Evolutionary conservation across 1,140 invertebrate genomes (phyloP), one percentile per base, ranked within the genome.

Genomic region (Drosophila nikananu): DNA sequence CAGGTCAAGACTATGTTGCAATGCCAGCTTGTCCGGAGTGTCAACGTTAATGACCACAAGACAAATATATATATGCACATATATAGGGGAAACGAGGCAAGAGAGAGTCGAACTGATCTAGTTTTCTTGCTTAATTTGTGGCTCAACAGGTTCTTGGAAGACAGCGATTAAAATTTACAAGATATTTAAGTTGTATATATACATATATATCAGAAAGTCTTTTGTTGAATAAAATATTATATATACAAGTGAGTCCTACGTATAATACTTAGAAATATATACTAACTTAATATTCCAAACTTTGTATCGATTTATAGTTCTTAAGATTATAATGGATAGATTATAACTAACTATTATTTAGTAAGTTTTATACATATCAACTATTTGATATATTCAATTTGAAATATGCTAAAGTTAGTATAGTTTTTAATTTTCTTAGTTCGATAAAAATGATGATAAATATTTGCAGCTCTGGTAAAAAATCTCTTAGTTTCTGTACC

Each of bases 21-120:
- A 73, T 60, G 37, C 32, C 23, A 27, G 39, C 25, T 19, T 60
- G 30, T 23, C 23, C 32, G 19, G 41, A 59, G 76, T 79, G 77
- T 79, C 75, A 78, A 44, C 74, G 57, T 42, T 79, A 79, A 79
- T 79, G 77, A 62, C 76, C 77, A 65, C 55, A 37, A 72, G 30
- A 77, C 60, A 58, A 44, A 64, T 25, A 75, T 51, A 75, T 51
- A 49, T 10, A 51, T n/a, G 5, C n/a, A 15, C 12, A 3, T 48
- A 23, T 48, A 15, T 48, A 8, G 6, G 39, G 55, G 10, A 32
- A 44, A 10, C 12, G 21, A 19, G 19, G 27, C 19, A 10, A 48
- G 25, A 25, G 23, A 51, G 48, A 65, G 27, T 67, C 44, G 32
- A 19, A 32, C 25, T 68, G 60, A 68, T 70, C 67, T 70, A 70